A percentile compares a stretch with the other conserved stretches of the same genome.
These are phyloP conservation scores for Cantharis lateralis DNA, from an alignment of 2,888 invertebrate genomes.

Conservation along the genomic window DNA sequence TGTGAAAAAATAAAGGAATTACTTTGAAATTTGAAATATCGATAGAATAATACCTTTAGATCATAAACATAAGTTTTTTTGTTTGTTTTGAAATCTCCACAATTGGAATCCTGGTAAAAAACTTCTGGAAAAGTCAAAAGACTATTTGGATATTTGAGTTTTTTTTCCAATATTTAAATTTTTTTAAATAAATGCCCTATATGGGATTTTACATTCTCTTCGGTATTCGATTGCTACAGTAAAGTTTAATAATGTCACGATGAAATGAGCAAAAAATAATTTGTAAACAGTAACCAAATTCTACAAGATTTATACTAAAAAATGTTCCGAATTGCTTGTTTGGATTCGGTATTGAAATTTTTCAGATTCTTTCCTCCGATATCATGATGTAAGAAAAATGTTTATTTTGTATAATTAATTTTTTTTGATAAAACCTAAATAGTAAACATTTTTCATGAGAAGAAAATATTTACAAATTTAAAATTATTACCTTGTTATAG, in stretches of 20 bases:
- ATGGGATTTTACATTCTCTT: background rate
- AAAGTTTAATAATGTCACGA: background rate
- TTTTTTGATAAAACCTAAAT: background rate
- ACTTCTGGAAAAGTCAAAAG: too few relatives aligned
- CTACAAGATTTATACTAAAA: background rate
- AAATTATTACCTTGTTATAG: slow-evolving; percentile 2
- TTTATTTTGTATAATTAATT: background rate
- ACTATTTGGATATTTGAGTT: too few relatives aligned
- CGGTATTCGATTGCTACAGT: background rate
- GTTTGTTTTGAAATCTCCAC: too few relatives aligned
- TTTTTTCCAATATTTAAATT: too few relatives aligned
- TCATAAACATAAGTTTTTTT: too few relatives aligned
- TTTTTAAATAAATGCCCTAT: background rate
- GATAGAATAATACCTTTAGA: too few relatives aligned
- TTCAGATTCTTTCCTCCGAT: background rate
- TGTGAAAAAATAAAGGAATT: too few relatives aligned
- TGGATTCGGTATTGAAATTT: background rate
- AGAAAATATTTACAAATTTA: slow-evolving; percentile 1
- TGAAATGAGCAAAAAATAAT: background rate
- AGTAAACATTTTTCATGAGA: background rate
- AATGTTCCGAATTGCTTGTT: background rate
- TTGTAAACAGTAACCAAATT: background rate
- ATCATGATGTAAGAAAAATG: background rate
- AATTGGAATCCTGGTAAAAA: too few relatives aligned
- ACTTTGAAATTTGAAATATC: too few relatives aligned